Evolutionary conservation across 1,140 invertebrate genomes (phyloP).

Genomic region (Euborellia annulipes): DNA sequence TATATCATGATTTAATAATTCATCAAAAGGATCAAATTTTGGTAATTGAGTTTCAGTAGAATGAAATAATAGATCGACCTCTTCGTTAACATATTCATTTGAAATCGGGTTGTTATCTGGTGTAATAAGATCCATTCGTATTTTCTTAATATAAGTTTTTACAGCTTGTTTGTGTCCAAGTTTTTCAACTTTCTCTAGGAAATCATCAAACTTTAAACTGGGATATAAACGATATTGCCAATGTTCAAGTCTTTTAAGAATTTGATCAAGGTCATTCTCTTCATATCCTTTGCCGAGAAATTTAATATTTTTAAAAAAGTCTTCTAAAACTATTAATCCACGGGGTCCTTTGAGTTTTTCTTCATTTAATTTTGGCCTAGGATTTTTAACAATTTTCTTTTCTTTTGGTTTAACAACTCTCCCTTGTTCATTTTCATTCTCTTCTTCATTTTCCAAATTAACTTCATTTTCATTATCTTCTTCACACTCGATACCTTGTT

Average conservation of each 20-base stretch:
- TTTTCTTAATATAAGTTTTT: conserved; percentile 38
- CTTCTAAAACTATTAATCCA: conserved; percentile 60
- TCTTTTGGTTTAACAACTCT: not conserved
- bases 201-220: conserved; percentile 72
- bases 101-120: conserved; percentile 11
- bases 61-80: conserved; percentile 18
- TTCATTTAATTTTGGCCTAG: conserved; percentile 51
- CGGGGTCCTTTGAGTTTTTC: conserved; percentile 53
- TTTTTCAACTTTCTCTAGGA: conserved; percentile 60
- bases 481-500: not conserved
- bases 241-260: conserved; percentile 74
- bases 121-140: conserved; percentile 41
- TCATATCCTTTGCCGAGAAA: conserved; percentile 75
- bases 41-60: conserved; percentile 15
- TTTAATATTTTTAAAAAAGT: conserved; percentile 66
- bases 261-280: conserved; percentile 58
- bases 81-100: conserved; percentile 23
- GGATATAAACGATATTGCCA: conserved; percentile 86
- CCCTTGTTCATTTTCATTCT: not conserved
- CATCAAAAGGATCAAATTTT: conserved; percentile 32
- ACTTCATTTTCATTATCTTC: not conserved
- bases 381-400: conserved; percentile 43
- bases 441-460: not conserved
- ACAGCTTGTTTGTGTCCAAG: conserved; percentile 59
- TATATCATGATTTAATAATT: conserved; percentile 26